Conservation (phyloP, 1,140 invertebrate genomes). For the Bombus difficillimus region DNA sequence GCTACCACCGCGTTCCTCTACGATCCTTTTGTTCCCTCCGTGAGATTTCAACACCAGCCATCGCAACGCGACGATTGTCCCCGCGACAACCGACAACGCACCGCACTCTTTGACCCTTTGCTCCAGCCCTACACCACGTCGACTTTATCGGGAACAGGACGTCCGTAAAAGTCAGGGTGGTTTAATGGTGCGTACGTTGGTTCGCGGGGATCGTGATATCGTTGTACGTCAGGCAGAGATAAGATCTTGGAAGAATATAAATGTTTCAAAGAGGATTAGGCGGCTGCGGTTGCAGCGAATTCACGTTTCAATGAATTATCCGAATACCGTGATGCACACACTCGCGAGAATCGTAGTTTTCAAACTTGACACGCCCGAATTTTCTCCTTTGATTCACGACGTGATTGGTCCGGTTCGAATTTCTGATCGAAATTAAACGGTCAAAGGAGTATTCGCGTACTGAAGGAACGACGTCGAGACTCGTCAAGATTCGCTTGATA, state of each 20-base stretch:
- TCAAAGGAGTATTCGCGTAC: no score
- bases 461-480: no score
- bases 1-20: constrained; percentile 28
- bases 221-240: background rate
- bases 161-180: constrained; percentile 8
- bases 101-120: background rate
- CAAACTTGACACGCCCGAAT: no score
- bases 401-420: no score
- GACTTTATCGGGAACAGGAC: background rate
- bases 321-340: no score
- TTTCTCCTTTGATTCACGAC: no score
- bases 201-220: background rate
- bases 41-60: constrained; percentile 50
- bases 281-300: no score
- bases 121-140: background rate
- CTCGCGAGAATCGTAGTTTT: no score
- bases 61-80: constrained; percentile 18
- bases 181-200: background rate
- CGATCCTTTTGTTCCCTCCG: constrained; percentile 37
- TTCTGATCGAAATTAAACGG: no score
- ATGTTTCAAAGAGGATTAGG: no score
- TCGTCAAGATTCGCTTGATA: no score
- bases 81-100: background rate
- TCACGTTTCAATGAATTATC: no score
- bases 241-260: background rate